Percentiles rank a stretch among this genome's conserved stretches.
Evolutionary conservation across 1,140 invertebrate species (phyloP).

Genomic region (Bombyx mandarina): DNA sequence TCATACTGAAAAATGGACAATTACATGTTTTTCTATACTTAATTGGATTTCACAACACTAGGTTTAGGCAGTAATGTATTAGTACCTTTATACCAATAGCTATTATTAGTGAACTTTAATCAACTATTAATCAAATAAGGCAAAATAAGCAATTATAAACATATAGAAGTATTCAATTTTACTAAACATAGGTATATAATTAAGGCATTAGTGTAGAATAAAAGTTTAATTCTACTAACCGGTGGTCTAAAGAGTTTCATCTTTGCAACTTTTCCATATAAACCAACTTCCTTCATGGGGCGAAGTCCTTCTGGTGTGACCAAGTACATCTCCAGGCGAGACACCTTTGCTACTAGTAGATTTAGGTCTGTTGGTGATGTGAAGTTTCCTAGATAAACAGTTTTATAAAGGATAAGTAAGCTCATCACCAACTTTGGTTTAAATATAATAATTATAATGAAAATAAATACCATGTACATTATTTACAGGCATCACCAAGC

Average conservation of each 20-base stretch:
- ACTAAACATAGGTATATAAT: background rate
- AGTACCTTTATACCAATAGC: no score
- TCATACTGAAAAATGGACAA: slow-evolving; percentile 79
- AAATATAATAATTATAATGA: no score
- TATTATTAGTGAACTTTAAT: no score
- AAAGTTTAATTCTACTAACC: slow-evolving; percentile 71
- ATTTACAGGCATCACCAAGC: no score
- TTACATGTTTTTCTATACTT: background rate
- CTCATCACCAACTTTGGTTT: no score
- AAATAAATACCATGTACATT: no score
- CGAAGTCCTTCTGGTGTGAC: slow-evolving; percentile 96
- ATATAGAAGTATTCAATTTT: background rate
- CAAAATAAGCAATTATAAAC: background rate
- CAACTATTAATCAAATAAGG: no score
- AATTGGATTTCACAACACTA: background rate
- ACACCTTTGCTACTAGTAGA: slow-evolving; percentile 96
- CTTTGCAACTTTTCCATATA: slow-evolving; percentile 95
- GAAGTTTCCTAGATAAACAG: slow-evolving; percentile 87
- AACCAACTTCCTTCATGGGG: slow-evolving; percentile 95
- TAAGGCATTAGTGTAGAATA: background rate
- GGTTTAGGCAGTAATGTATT: no score
- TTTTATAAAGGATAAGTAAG: no score
- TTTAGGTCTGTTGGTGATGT: slow-evolving; percentile 95
- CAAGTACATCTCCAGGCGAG: slow-evolving; percentile 94
- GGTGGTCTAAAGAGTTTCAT: slow-evolving; percentile 94